phyloP scores from a whole-genome alignment of 2,888 invertebrate species.

The Drosophila austrosaltans region DNA sequence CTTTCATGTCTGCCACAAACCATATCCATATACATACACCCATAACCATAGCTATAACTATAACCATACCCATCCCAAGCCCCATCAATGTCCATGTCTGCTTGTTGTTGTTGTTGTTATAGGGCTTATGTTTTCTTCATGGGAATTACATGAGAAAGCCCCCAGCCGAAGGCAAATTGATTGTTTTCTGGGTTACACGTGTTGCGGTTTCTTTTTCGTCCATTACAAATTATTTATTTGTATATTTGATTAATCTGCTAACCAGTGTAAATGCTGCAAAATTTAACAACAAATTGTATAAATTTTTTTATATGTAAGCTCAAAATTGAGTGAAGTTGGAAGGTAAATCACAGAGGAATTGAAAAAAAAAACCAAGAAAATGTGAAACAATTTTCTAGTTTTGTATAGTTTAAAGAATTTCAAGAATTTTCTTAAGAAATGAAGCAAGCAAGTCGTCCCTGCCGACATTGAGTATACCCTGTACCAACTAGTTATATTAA shows the following conservation, averaged over 20 bases:
- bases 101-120: conserved; percentile 34
- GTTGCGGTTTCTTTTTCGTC: conserved; percentile 23
- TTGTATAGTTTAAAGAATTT: no score
- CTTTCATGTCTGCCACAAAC: conserved; percentile 44
- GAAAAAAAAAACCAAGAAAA: no score
- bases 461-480: no score
- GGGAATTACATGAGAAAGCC: conserved; percentile 61
- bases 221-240: conserved; percentile 45
- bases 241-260: conserved; percentile 48
- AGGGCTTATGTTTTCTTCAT: conserved; percentile 63
- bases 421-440: no score
- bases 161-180: conserved; percentile 20
- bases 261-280: conserved; percentile 27
- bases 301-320: not conserved
- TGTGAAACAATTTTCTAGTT: no score
- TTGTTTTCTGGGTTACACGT: conserved; percentile 41
- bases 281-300: not conserved
- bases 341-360: no score
- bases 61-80: conserved; percentile 23
- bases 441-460: no score
- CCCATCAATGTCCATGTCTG: conserved; percentile 39
- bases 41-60: conserved; percentile 12
- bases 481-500: no score
- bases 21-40: conserved; percentile 32
- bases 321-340: not conserved